Base-by-base conservation (phyloP, 2,888 invertebrate species). In the Drosophila silvestris region DNA sequence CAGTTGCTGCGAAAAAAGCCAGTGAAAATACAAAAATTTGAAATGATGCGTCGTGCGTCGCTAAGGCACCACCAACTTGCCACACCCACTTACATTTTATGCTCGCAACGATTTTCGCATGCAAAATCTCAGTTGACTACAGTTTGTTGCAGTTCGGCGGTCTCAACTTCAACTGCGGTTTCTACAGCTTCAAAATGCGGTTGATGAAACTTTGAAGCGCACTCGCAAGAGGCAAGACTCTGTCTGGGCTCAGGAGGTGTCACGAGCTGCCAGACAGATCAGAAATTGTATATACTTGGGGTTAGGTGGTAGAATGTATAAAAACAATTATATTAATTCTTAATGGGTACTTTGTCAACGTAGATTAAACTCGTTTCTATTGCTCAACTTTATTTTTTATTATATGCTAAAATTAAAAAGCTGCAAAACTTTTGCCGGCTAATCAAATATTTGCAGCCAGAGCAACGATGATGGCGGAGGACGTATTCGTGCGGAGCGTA, bases 361-460 rank as follows among this genome's bases (percentile, higher is more conserved):
- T 35, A 62, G 63, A 71, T 63, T 65, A 52, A 63, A 59, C 61
- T 63, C 39, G 44, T 22, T 44, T 56, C 53, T 41, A 33, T n/a
- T 41, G 22, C 39, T 28, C 37, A 51, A 26, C 54, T 51, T 50
- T 19, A 53, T 50, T 47, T 57, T 69, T 65, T 39, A 19, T 60
- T 56, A 44, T 67, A 41, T 69, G 64, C 67, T 50, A 64, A 74
- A 81, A 72, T 78, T 68, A 80, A 82, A 86, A 85, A 89, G 91
- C 78, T 90, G 70, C 47, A 70, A 79, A 90, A 72, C 69, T 79
- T 82, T 82, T 79, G 71, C 68, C 51, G 84, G 90, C 88, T 88
- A 87, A 91, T 88, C 91, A 88, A 91, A 91, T 84, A 87, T 89
- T 84, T 88, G 84, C 88, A 90, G 85, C 74, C 59, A 64, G 69